These are phyloP conservation scores for Trichonephila inaurata DNA, from an alignment of 1,140 invertebrate species.

Conservation along the genomic window DNA sequence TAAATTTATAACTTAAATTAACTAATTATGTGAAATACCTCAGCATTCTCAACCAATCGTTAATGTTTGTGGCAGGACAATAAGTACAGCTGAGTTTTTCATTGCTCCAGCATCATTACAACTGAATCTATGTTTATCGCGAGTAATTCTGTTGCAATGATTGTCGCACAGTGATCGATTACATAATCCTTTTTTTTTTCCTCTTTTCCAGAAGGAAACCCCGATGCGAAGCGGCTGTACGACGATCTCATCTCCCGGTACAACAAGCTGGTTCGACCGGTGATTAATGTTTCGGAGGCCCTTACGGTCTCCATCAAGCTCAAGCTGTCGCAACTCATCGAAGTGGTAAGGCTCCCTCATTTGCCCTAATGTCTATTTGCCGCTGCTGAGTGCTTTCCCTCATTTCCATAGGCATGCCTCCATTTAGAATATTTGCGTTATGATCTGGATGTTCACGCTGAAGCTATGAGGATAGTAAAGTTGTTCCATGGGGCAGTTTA, in stretches of 20 bases:
- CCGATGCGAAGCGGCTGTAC: conserved; percentile 79
- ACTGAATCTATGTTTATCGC: no score
- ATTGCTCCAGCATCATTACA: no score
- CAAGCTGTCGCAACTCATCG: conserved; percentile 83
- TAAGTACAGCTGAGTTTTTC: no score
- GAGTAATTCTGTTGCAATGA: no score
- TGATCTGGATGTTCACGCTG: no score
- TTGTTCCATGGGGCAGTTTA: no score
- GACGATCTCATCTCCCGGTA: conserved; percentile 80
- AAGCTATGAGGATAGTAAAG: no score
- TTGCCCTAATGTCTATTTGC: neutral
- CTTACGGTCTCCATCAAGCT: conserved; percentile 82
- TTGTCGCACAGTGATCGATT: no score
- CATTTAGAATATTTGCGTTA: neutral
- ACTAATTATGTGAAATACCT: no score
- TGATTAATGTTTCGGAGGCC: conserved; percentile 79
- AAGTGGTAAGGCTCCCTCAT: conserved; percentile 82
- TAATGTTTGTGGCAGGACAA: no score
- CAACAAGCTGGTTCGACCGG: conserved; percentile 82
- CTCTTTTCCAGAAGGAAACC: conserved; percentile 73
- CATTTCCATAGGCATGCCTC: neutral
- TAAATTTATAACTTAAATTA: no score
- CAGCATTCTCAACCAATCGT: no score
- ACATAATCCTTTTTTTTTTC: neutral
- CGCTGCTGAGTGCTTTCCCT: neutral